Base-by-base conservation (phyloP, 2,888 invertebrate genomes). In the Drosophila acutilabella region DNA sequence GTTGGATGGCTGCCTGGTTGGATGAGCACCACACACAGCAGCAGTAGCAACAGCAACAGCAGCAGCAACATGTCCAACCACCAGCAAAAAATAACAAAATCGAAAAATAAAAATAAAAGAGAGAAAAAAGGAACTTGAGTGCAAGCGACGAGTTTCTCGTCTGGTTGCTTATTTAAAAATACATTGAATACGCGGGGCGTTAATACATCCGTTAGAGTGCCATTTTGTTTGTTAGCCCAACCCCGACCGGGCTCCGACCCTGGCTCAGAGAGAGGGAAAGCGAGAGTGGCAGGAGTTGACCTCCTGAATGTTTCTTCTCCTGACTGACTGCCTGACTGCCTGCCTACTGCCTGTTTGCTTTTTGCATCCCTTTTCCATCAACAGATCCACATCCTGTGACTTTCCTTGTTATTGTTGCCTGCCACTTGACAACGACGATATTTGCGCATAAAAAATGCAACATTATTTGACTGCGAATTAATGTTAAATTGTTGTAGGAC, bases 351-450 rank as follows among this genome's bases (percentile, higher is more conserved):
- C 52, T 51, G 36, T 57, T 72, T 47, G 64, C 65, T 53, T 33
- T 57, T 72, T 47, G 66, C 67, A 67, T 72, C 78, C 68, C 69
- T 81, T 71, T 75, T 71, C 57, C 65, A 76, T 72, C 76, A 72
- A 61, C 65, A 64, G 45, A 60, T 58, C 45, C 62, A 71, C 58
- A 74, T 74, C 74, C 74, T 74, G 75, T 53, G 71, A 64, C 48
- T 42, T 44, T 51, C 45, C 45, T 40, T 42, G 36, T 13, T 48
- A 16, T 33, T 51, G 50, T 14, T 59, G 52, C 44, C 80, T 89
- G 87, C 79, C 88, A 89, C 85, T 90, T 90, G 89, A 89, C 90
- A 89, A 90, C 89, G 90, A 89, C 90, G 85, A 90, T 90, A 88
- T 89, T 90, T 84, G 89, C 83, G 83, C 89, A 90, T 90, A 85